phyloP scores from a whole-genome alignment of 2,888 invertebrate genomes.

The Amphipoea oculea region DNA sequence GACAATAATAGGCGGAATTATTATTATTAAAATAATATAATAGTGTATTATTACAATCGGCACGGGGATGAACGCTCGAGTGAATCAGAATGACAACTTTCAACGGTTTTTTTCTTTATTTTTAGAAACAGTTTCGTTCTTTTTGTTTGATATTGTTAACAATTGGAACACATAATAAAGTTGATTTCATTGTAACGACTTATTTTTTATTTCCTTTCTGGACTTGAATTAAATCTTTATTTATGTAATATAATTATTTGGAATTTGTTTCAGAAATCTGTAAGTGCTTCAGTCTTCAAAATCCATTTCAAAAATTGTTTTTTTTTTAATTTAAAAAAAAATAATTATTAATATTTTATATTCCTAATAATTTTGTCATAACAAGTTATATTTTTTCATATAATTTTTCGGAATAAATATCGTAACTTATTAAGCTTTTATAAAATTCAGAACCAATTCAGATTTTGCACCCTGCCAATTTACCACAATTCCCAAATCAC shows the following conservation, averaged over 20 bases:
- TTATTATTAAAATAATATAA: conserved; percentile 84
- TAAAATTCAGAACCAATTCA: not conserved
- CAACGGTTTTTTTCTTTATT: conserved; percentile 78
- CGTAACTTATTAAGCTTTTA: too few relatives aligned
- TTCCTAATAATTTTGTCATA: not conserved
- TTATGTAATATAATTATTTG: not conserved
- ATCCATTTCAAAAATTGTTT: not conserved
- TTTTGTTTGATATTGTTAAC: conserved; percentile 60
- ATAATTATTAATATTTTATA: too few relatives aligned
- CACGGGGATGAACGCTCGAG: conserved; percentile 88
- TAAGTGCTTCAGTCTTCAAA: not conserved
- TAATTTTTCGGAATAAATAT: not conserved
- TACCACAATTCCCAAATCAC: not conserved
- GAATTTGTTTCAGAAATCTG: not conserved
- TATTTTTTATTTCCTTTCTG: not conserved
- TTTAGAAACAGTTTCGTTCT: conserved; percentile 71
- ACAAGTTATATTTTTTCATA: not conserved
- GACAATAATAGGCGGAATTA: conserved; percentile 84
- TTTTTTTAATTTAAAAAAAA: too few relatives aligned
- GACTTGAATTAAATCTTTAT: not conserved
- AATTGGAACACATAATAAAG: conserved; percentile 11
- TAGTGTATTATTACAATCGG: conserved; percentile 83
- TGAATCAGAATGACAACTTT: conserved; percentile 86
- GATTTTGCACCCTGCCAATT: not conserved
- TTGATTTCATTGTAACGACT: conserved; percentile 4